Evolutionary conservation across 2,888 invertebrate species (phyloP), one percentile per base, ranked within the genome.

Genomic region (Heteromurus nitidus): DNA sequence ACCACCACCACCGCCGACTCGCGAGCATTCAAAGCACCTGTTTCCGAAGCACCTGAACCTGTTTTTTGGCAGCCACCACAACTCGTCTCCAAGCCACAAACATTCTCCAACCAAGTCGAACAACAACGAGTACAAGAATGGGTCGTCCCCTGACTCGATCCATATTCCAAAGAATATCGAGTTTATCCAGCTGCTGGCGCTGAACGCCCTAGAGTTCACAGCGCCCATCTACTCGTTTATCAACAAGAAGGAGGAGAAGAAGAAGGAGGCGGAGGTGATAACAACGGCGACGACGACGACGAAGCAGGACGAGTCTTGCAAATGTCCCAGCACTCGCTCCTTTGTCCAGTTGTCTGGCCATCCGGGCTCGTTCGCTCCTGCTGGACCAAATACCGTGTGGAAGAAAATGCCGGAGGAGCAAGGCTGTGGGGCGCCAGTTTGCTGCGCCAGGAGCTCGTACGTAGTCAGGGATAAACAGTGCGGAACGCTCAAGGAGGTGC

Each of bases 301-400:
- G 13, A 42, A 42, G 3, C 55, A 55, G 55, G 47, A 65, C 13
- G 44, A 47, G 11, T n/a, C 47, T 5, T 47, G 47, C 47, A 83
- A 80, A 72, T 84, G 84, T 28, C 82, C 84, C 1, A 69, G 80
- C 16, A 72, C 80, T 11, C 42, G 73, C 16, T 50, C 73, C 9
- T 86, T 87, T 74, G 83, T 97, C 90, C 97, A 97, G 90, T 90
- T 98, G 84, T 95, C 96, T 16, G 98, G 97, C 0, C 98, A 98
- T 90, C 94, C 95, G 76, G 96, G 97, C 84, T 95, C 96, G 85
- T 93, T 98, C 90, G 96, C 96, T 0, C 96, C 96, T 3, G 97
- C 97, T 0, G 95, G 96, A 0, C 95, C 96, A 11, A 96, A 96
- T 83, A 96, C 97, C 16, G 96, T 98, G 68, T 97, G 97, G 94